phyloP scores from a whole-genome alignment of 1,140 invertebrate species.

The Centruroides vittatus region DNA sequence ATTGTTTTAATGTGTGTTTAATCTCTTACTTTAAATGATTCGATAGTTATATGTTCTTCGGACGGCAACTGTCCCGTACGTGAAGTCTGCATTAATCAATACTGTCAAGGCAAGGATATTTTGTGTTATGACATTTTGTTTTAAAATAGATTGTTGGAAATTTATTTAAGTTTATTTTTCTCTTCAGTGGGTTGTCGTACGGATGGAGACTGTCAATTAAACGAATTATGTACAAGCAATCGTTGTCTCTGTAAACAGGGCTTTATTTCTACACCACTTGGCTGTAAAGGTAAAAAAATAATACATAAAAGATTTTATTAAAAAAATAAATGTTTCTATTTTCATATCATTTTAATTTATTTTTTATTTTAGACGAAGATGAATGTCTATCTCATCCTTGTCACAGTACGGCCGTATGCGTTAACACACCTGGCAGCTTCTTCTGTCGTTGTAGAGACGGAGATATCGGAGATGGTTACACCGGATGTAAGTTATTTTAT shows the following conservation, averaged over 20 bases:
- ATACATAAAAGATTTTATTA: slow-evolving; percentile 29
- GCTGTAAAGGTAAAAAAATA: slow-evolving; percentile 37
- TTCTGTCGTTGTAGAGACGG: slow-evolving; percentile 47
- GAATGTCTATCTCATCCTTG: slow-evolving; percentile 45
- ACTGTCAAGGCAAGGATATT: slow-evolving; percentile 40
- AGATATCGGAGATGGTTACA: slow-evolving; percentile 21
- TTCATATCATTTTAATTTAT: background rate
- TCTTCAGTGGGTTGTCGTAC: slow-evolving; percentile 52
- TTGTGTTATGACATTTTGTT: background rate
- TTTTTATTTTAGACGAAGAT: slow-evolving; percentile 27
- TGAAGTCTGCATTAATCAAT: slow-evolving; percentile 69
- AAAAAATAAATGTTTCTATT: background rate
- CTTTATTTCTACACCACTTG: slow-evolving; percentile 33
- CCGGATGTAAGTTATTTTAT: slow-evolving; percentile 15
- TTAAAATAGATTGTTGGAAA: too few relatives aligned
- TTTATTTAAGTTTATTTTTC: background rate
- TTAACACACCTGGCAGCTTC: slow-evolving; percentile 63
- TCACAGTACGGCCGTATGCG: slow-evolving; percentile 57
- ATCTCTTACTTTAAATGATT: background rate
- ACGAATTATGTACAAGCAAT: slow-evolving; percentile 61
- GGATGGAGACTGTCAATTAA: slow-evolving; percentile 59
- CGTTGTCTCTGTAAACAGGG: slow-evolving; percentile 46
- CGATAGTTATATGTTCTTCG: slow-evolving; percentile 46
- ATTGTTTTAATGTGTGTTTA: background rate
- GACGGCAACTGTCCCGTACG: slow-evolving; percentile 77